Evolutionary conservation across 2,888 invertebrate species (phyloP), one percentile per base, ranked within the genome.

Genomic region (Pherbina coryleti): DNA sequence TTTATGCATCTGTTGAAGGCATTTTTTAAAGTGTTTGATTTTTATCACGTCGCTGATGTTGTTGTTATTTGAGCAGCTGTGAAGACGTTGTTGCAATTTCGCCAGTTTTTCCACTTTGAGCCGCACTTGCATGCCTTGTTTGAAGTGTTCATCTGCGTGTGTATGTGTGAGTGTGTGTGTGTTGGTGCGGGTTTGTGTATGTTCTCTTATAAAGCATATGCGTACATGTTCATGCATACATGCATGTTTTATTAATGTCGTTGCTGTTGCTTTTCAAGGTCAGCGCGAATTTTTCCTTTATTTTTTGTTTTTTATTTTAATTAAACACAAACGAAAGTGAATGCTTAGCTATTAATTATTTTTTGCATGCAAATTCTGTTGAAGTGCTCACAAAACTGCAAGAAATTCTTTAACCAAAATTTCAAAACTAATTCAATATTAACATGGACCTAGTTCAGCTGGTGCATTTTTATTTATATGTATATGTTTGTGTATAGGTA

Each of bases 81-180:
- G 14, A 34, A n/a, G 5, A 19, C 22, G 67, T 67, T 34, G 64
- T 66, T 67, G 37, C 37, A 34, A 19, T 67, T 67, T 34, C 14
- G 28, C 4, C 34, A 37, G 44, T 19, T 28, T 60, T 17, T 0
- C 44, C 22, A 22, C 37, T 19, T 37, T 7, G 37, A n/a, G 34
- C 17, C 9, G 22, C 37, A 44, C 44, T 67, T 67, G 31, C 66
- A 34, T 34, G 44, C 34, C 31, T 37, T 37, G 19, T 14, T 44
- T 44, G 66, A 31, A 19, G 17, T 37, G 19, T 7, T n/a, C 1
- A 73, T 25, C 2, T 67, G 31, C 31, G 37, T 55, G 11, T 55
- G 19, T 74, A 4, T 74, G 64, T 74, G 62, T 34, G n/a, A 11
- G 17, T 60, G 76, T 19, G 31, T 69, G 11, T 25, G 60, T 76